A percentile compares a stretch with the other conserved stretches of the same genome.
phyloP scores from a whole-genome alignment of 2,113 vertebrate species.

The Poeciliopsis occidentalis region DNA sequence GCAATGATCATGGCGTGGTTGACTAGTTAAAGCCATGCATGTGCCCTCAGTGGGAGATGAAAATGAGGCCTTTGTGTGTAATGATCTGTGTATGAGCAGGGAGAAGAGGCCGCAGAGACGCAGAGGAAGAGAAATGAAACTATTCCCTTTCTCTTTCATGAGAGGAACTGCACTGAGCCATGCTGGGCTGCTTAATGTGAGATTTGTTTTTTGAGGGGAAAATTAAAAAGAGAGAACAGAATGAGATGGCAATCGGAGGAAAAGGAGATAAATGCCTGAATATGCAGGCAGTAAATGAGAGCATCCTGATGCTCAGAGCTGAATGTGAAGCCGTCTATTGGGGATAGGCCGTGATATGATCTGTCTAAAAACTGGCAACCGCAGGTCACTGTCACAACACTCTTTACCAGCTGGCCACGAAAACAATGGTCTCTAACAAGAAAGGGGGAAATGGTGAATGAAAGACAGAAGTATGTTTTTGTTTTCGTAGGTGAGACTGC shows the following conservation, averaged over 20 bases:
- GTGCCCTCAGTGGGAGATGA: constrained; percentile 75
- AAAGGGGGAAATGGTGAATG: constrained; percentile 53
- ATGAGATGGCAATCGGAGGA: constrained; percentile 39
- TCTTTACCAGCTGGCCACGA: constrained; percentile 69
- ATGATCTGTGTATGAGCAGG: constrained; percentile 81
- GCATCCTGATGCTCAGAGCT: constrained; percentile 69
- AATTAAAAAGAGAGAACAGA: constrained; percentile 71
- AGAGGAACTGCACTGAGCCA: constrained; percentile 65
- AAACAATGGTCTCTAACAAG: constrained; percentile 64
- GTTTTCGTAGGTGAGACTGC: constrained; percentile 35
- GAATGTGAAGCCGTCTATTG: constrained; percentile 72
- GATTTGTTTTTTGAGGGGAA: constrained; percentile 75
- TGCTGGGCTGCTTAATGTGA: constrained; percentile 72
- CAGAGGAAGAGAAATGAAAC: constrained; percentile 76
- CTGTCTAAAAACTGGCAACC: constrained; percentile 69
- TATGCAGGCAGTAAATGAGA: constrained; percentile 76
- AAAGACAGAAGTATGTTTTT: constrained; percentile 61
- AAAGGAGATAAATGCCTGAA: constrained; percentile 74
- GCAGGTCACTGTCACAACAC: constrained; percentile 29
- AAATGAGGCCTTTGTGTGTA: constrained; percentile 81
- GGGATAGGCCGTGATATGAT: constrained; percentile 60
- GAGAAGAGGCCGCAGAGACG: constrained; percentile 71
- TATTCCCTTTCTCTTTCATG: constrained; percentile 73
- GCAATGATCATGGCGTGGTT: constrained; percentile 61
- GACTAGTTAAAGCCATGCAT: constrained; percentile 77